Evolutionary conservation across 2,797 vertebrate genomes (phyloP).

Genomic region (Bucorvus abyssinicus): DNA sequence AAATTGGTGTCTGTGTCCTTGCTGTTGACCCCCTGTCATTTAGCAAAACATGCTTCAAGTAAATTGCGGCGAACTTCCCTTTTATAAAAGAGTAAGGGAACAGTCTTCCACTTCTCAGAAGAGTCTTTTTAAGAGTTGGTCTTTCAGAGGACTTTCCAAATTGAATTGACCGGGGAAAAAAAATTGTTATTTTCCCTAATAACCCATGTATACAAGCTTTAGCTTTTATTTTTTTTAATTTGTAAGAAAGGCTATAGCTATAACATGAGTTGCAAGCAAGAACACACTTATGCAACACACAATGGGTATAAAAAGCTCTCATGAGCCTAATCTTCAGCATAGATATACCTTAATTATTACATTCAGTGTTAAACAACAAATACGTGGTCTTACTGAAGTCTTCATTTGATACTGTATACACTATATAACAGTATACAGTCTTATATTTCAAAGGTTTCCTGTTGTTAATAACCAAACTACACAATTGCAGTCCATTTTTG

Average conservation of each 20-base stretch:
- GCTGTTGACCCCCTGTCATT: too few relatives aligned
- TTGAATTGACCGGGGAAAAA: neutral
- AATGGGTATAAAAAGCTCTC: neutral
- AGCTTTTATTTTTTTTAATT: too few relatives aligned
- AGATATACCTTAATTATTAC: neutral
- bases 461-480: neutral
- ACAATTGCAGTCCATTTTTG: neutral
- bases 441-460: neutral
- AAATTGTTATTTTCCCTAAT: neutral
- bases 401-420: neutral
- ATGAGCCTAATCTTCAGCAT: neutral
- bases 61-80: neutral
- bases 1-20: too few relatives aligned
- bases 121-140: neutral
- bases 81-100: neutral
- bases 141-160: neutral
- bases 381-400: neutral
- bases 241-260: too few relatives aligned
- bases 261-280: too few relatives aligned
- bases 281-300: neutral
- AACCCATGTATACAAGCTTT: neutral
- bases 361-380: neutral
- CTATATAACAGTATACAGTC: rapidly evolving
- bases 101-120: neutral
- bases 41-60: too few relatives aligned